Conservation (phyloP, 2,113 vertebrate genomes). For the Callipepla squamata region DNA sequence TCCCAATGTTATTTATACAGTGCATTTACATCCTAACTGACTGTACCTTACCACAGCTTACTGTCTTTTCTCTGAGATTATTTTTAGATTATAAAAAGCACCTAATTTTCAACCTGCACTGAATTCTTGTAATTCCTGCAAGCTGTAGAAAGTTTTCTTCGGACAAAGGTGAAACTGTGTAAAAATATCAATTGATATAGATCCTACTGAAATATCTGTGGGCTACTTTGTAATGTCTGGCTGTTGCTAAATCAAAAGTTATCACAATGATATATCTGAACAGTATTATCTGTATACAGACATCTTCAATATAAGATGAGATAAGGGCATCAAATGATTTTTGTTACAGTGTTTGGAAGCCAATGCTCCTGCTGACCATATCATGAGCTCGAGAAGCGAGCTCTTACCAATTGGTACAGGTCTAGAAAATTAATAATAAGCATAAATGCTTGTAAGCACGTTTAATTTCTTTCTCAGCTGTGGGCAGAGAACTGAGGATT, state of each 20-base stretch:
- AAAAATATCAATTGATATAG: neutral
- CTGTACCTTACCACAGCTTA: neutral
- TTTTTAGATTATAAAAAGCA: neutral
- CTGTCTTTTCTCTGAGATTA: neutral
- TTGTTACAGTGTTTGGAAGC: neutral
- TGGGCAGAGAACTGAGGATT: neutral
- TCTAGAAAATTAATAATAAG: neutral
- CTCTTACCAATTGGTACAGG: neutral
- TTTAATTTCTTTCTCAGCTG: neutral
- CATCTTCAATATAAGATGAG: neutral
- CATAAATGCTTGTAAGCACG: fast-evolving
- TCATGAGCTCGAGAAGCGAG: neutral
- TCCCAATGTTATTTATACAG: neutral
- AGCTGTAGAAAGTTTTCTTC: neutral
- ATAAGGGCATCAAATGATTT: fast-evolving
- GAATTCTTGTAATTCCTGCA: neutral
- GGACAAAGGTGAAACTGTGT: neutral
- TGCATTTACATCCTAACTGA: neutral
- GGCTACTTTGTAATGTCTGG: neutral
- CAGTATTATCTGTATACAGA: fast-evolving
- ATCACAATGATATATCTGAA: neutral
- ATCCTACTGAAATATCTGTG: neutral
- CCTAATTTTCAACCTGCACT: neutral
- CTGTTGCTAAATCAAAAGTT: neutral
- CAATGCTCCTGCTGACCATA: neutral